Evolutionary conservation across 2,797 vertebrate species (phyloP).

Genomic region (Caiman crocodilus): DNA sequence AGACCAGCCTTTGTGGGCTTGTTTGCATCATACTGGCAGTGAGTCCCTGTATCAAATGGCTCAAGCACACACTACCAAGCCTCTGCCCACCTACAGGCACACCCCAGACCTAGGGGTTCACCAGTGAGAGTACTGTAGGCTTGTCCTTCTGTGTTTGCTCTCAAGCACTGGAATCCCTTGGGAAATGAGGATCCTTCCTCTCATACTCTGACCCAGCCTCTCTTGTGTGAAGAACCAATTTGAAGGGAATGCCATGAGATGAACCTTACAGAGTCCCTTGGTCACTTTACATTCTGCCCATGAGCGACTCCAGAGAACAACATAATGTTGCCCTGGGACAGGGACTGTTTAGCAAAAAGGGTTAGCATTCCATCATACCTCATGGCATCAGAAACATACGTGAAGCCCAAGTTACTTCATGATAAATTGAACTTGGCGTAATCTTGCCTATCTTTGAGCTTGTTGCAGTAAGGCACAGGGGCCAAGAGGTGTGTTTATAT

Average conservation of each 20-base stretch:
- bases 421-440: not conserved
- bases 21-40: too few relatives aligned
- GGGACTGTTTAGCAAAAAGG: not conserved
- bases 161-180: too few relatives aligned
- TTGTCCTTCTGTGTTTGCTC: too few relatives aligned
- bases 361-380: not conserved
- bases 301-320: not conserved
- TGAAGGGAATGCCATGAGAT: not conserved
- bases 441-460: not conserved
- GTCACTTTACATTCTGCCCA: not conserved
- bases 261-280: not conserved
- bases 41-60: too few relatives aligned
- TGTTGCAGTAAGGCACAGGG: not conserved
- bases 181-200: not conserved
- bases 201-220: not conserved
- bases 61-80: too few relatives aligned
- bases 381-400: not conserved
- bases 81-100: too few relatives aligned
- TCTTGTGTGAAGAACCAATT: not conserved
- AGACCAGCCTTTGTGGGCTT: too few relatives aligned
- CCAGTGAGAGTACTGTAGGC: too few relatives aligned
- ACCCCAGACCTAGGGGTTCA: too few relatives aligned
- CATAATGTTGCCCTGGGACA: not conserved
- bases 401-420: not conserved
- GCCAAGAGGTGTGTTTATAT: not conserved